Evolutionary conservation across 2,888 invertebrate genomes (phyloP).

Genomic region (Adineta ricciae): DNA sequence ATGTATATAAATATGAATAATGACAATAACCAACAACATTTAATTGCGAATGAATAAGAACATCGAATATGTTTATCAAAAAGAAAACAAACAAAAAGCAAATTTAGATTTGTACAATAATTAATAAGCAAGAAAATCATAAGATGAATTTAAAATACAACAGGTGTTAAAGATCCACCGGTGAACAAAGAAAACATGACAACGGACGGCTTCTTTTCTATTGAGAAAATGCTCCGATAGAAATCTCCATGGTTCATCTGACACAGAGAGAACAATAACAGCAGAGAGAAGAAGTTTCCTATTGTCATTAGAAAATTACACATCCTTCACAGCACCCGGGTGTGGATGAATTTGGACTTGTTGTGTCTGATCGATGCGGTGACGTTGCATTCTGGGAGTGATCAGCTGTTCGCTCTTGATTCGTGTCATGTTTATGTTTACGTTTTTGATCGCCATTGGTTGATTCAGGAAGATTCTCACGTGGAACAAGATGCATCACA

Average conservation of each 20-base stretch:
- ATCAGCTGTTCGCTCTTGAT: background rate
- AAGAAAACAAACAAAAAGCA: background rate
- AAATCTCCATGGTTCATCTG: background rate
- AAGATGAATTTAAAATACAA: background rate
- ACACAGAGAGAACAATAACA: background rate
- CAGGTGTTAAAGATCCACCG: background rate
- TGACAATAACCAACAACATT: background rate
- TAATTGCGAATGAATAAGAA: background rate
- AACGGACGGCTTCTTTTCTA: background rate
- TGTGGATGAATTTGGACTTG: background rate
- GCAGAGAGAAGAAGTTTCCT: background rate
- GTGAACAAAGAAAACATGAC: background rate
- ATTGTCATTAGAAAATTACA: background rate
- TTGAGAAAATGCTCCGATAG: background rate
- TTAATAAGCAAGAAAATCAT: background rate
- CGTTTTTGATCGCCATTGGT: background rate
- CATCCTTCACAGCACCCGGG: background rate
- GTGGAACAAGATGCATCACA: constrained; percentile 98
- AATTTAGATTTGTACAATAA: background rate
- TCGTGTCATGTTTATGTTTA: background rate
- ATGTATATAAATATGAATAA: background rate
- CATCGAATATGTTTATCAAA: background rate
- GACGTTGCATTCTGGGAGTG: background rate
- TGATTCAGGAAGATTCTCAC: constrained; percentile 96
- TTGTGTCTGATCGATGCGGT: background rate